Percentiles rank a stretch among this genome's conserved stretches.
Conservation (phyloP, 2,888 invertebrate genomes). For the Ligdia adustata region DNA sequence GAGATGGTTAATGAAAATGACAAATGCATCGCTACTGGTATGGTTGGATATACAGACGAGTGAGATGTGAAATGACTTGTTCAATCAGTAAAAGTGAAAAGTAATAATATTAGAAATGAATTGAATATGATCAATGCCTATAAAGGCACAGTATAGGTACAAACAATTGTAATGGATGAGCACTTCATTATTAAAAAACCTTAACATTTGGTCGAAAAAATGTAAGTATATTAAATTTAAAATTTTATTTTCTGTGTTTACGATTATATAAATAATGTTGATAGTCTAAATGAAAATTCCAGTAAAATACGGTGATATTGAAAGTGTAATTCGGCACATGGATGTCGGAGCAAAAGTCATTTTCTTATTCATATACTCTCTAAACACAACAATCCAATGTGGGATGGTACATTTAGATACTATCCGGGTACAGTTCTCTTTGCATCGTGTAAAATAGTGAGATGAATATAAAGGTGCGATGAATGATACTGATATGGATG, state of each 20-base stretch:
- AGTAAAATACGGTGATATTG: conserved; percentile 71
- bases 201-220: no score
- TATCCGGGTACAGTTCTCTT: conserved; percentile 52
- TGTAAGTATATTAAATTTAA: no score
- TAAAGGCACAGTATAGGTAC: no score
- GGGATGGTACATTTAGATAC: conserved; percentile 51
- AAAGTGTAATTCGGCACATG: conserved; percentile 72
- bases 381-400: conserved; percentile 68
- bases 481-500: conserved; percentile 61
- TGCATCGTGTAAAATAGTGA: conserved; percentile 57
- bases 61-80: no score
- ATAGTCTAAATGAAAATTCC: conserved; percentile 71
- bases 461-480: conserved; percentile 55
- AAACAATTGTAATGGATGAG: no score
- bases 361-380: conserved; percentile 74
- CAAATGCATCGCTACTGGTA: background rate
- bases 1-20: background rate
- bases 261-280: no score
- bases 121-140: no score
- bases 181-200: no score
- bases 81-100: no score
- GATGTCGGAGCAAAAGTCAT: conserved; percentile 76
- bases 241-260: no score
- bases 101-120: no score
- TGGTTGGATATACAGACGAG: no score